Evolutionary conservation across 2,797 vertebrate species (phyloP).

Genomic region (Sebastes cheni): DNA sequence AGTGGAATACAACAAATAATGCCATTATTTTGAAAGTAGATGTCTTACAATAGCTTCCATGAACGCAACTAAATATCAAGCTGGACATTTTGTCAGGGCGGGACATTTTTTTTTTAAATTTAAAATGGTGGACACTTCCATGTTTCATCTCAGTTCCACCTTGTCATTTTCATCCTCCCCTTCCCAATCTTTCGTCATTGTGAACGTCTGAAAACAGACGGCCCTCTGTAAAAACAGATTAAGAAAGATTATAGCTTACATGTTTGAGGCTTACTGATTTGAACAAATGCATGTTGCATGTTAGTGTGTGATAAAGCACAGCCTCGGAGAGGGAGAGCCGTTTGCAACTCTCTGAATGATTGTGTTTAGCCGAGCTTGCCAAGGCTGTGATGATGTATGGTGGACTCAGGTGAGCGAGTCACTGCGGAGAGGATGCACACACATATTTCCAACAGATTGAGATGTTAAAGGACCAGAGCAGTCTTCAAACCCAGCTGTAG

Average conservation of each 20-base stretch:
- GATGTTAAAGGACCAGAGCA: not conserved
- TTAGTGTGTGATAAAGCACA: conserved; percentile 52
- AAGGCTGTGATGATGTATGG: conserved; percentile 43
- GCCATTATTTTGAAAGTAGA: not conserved
- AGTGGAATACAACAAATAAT: not conserved
- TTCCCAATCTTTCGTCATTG: conserved; percentile 27
- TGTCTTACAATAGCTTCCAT: not conserved
- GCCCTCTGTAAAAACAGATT: conserved; percentile 44
- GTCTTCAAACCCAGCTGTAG: not conserved
- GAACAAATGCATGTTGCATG: conserved; percentile 59
- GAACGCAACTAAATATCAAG: not conserved
- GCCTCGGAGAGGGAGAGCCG: conserved; percentile 24
- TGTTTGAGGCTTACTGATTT: conserved; percentile 45
- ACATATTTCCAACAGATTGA: conserved; percentile 9
- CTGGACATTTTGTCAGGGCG: not conserved
- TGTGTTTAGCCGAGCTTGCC: conserved; percentile 44
- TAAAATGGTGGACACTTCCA: not conserved
- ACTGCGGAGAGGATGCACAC: conserved; percentile 6
- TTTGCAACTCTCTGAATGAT: conserved; percentile 42
- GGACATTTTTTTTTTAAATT: not conserved
- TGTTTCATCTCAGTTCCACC: conserved; percentile 1
- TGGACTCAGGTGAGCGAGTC: conserved; percentile 39
- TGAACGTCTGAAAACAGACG: conserved; percentile 23
- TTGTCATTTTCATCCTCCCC: conserved; percentile 8
- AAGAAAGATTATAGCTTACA: conserved; percentile 59